Conservation (phyloP, 2,888 invertebrate genomes). For the Pyrrhia umbra region DNA sequence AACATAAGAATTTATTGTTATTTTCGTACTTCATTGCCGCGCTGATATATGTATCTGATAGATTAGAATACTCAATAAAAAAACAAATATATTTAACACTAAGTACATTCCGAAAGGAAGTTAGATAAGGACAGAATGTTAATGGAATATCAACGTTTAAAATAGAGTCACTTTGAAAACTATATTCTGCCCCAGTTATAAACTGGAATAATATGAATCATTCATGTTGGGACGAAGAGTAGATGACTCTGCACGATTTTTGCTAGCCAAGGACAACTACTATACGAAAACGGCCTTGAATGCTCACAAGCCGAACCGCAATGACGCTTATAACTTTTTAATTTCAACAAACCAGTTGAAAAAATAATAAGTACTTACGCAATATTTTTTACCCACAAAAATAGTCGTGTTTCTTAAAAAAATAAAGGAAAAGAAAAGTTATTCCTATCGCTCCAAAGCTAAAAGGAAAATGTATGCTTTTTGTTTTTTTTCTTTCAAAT, state of each 20-base stretch:
- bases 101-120: constrained; percentile 34
- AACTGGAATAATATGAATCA: constrained; percentile 28
- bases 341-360: not conserved
- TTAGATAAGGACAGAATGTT: constrained; percentile 28
- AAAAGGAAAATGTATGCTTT: not conserved
- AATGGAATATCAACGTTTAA: constrained; percentile 4
- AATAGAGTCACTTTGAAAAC: constrained; percentile 8
- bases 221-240: constrained; percentile 1
- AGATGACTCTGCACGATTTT: constrained; percentile 31
- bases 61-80: not conserved
- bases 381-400: not conserved
- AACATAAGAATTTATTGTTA: not conserved
- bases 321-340: constrained; percentile 15
- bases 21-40: not conserved
- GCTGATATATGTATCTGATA: not conserved
- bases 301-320: constrained; percentile 15
- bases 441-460: not conserved
- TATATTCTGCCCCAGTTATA: constrained; percentile 24
- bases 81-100: too few relatives aligned
- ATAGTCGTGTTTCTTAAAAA: not conserved
- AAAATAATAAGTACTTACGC: not conserved
- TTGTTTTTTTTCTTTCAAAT: not conserved
- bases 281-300: constrained; percentile 18
- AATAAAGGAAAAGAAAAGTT: too few relatives aligned
- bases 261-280: constrained; percentile 29